Base-by-base conservation (phyloP, 2,888 invertebrate species). In the Rosalia funebris region DNA sequence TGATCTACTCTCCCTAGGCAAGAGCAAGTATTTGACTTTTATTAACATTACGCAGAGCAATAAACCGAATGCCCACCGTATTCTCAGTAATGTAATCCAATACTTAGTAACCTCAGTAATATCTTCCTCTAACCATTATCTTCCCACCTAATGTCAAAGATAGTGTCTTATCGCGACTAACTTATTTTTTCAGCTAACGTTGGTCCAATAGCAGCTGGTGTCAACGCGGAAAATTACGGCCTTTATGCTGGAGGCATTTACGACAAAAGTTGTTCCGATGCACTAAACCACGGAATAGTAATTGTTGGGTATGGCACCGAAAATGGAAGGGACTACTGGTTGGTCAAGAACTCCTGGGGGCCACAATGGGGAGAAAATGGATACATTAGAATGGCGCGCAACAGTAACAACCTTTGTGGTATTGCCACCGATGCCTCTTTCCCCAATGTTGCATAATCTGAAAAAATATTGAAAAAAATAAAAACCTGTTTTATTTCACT, bases 191-290 rank as follows among this genome's bases (percentile, higher is more conserved):
- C 93, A 50, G 93, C 93, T 57, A 90, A 90, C 0, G 81, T 90
- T 63, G 95, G 95, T 0, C 95, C 95, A n/a, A 84, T 95, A 31
- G 86, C 93, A 11, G 89, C 94, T 52, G 94, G 92, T 73, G 93
- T 95, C 77, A 94, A 95, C 84, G 95, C 95, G 59, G 89, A 89
- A 17, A 90, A 89, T 69, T 93, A 95, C 88, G 93, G 93, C 82
- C 89, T 91, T 77, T 95, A 95, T 82, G 85, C 85, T 9, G 82
- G 84, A 69, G 92, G 92, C 41, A 87, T 95, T 57, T 95, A 94
- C 82, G 86, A 85, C 76, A 12, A 19, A 25, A 5, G 4, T 5
- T 25, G 25, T 9, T 5, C 25, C 25, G 25, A 25, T 25, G 25
- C 3, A 9, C 25, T 25, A 3, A 25, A 25, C 25, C 25, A 25